These are phyloP conservation scores for Pseudochaenichthys georgianus DNA, from an alignment of 2,797 vertebrate species.

Conservation along the genomic window DNA sequence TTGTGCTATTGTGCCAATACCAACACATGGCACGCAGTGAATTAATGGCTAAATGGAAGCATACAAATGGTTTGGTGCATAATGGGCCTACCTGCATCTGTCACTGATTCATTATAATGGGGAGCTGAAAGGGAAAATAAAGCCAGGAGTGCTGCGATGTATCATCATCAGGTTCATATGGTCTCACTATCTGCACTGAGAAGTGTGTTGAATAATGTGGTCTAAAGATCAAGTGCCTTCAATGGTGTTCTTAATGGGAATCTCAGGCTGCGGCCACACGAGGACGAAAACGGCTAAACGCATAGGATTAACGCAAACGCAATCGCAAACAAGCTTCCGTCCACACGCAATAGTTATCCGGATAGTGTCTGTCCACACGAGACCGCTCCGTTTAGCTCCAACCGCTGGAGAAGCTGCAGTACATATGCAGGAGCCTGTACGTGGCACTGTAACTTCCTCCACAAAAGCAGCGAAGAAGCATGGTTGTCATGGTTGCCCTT, in stretches of 20 bases:
- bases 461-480: too few species aligned
- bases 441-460: too few species aligned
- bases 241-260: conserved; percentile 31
- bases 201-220: conserved; percentile 23
- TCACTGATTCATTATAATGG: conserved; percentile 57
- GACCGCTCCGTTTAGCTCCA: too few species aligned
- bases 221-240: conserved; percentile 44
- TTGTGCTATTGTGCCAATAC: conserved; percentile 63
- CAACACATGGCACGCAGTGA: conserved; percentile 67
- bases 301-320: too few species aligned
- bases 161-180: conserved; percentile 36
- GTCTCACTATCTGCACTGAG: neutral
- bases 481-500: too few species aligned
- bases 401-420: too few species aligned
- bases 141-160: conserved; percentile 24
- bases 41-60: conserved; percentile 69
- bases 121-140: conserved; percentile 39
- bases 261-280: conserved; percentile 1
- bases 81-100: conserved; percentile 70
- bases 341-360: too few species aligned
- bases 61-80: conserved; percentile 67
- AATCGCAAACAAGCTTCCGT: too few species aligned
- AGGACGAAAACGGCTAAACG: too few species aligned
- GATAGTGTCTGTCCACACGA: too few species aligned
- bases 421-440: too few species aligned